These are phyloP conservation scores for Heliconius sara DNA, from an alignment of 2,888 invertebrate genomes.

Conservation along the genomic window DNA sequence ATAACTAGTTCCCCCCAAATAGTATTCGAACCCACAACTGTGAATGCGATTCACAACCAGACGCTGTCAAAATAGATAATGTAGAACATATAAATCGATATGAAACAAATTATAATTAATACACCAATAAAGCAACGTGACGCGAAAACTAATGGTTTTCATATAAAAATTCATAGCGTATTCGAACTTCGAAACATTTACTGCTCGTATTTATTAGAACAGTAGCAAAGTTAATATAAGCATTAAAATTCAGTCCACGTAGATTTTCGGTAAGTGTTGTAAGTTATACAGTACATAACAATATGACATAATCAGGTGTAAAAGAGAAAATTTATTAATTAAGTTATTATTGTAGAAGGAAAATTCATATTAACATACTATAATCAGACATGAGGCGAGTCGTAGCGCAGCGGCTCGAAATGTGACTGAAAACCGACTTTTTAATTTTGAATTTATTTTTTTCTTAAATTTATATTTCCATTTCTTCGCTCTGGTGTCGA, in stretches of 20 bases:
- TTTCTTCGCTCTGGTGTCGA: too few species aligned
- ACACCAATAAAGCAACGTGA: conserved; percentile 17
- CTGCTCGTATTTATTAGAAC: conserved; percentile 9
- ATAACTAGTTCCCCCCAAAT: too few species aligned
- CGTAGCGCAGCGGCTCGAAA: too few species aligned
- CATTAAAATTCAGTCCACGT: conserved; percentile 21
- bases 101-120: conserved; percentile 16
- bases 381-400: background rate
- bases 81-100: background rate
- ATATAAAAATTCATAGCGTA: conserved; percentile 20
- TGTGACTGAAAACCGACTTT: too few species aligned
- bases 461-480: too few species aligned
- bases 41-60: too few species aligned
- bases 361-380: background rate
- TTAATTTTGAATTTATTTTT: too few species aligned
- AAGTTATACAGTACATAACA: conserved; percentile 31
- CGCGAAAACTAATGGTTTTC: background rate
- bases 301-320: conserved; percentile 39
- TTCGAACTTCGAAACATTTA: conserved; percentile 22
- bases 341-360: background rate
- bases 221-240: conserved; percentile 11
- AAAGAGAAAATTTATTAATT: conserved; percentile 1
- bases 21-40: too few species aligned
- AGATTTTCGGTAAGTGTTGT: conserved; percentile 33
- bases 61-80: background rate